Evolutionary conservation across 1,140 invertebrate genomes (phyloP), one percentile per base, ranked within the genome.

Genomic region (Panagrolaimus sp.): DNA sequence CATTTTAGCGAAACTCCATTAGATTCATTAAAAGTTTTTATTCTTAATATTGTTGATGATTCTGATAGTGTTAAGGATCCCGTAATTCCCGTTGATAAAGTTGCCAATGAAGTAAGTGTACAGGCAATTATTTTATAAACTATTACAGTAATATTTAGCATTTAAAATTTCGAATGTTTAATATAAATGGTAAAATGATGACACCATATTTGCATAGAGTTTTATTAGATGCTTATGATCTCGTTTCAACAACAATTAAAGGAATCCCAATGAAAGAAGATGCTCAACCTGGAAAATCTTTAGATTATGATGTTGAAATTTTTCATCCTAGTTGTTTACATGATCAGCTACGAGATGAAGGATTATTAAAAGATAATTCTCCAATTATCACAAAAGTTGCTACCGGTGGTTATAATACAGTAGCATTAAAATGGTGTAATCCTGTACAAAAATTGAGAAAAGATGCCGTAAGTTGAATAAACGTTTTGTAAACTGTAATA

Each of bases 211-310:
- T 58, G 10, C 17, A 58, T 58, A 21, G 52, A 26, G 52, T 58
- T 21, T 26, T 58, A 28, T 28, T 58, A 26, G 52, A 58, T 26
- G 52, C 52, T 12, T 58, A 58, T 21, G 52, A 58, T 14, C 52
- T 58, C 5, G 52, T 28, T 3, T 58, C 52, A 5, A 58, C 52
- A 12, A 58, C 52, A 21, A 58, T 58, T 26, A 58, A 12, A 28
- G 52, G 52, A 12, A 58, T 58, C 17, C 52, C 52, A 21, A 58
- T 58, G 52, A 58, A 58, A n/a, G 52, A 58, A 58, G 52, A 58
- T 26, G 28, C 52, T 21, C 15, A 58, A n/a, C 52, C 52, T 12
- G 28, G 21, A n/a, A 58, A 58, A 28, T 58, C 52, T n/a, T 28
- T 58, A 2, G 52, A 58, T 21, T 58, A 58, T 8, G 52, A 58